Percentiles rank a stretch among this genome's conserved stretches.
These are phyloP conservation scores for Caenorhabditis sinica DNA, from an alignment of 2,888 invertebrate species.

Conservation along the genomic window DNA sequence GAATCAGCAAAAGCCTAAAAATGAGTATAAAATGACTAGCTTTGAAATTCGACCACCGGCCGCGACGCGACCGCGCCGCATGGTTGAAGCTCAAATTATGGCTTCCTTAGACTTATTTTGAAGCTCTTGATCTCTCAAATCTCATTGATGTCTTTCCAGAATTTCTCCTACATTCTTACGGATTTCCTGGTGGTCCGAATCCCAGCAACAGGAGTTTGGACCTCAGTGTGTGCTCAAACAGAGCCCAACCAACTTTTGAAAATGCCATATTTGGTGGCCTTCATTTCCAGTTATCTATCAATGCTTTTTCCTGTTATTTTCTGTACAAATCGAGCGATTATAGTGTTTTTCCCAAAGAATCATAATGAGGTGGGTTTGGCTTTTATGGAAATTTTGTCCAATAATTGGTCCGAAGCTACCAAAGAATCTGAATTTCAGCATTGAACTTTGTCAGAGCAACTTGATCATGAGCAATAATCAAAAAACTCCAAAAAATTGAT, in stretches of 20 bases:
- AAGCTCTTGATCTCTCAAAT: background rate
- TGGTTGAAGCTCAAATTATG: no score
- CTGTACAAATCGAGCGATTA: conserved; percentile 44
- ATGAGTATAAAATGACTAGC: no score
- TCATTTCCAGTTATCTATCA: conserved; percentile 34
- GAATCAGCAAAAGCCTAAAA: no score
- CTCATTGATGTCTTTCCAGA: conserved; percentile 23
- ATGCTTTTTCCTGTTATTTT: conserved; percentile 42
- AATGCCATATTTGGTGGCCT: conserved; percentile 41
- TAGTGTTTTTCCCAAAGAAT: conserved; percentile 46
- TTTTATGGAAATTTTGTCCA: no score
- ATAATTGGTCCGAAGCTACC: no score
- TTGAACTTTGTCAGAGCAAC: no score
- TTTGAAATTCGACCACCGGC: no score
- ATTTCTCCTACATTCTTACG: conserved; percentile 44
- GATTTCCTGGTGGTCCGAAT: conserved; percentile 43
- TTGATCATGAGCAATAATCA: background rate
- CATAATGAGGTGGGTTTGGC: conserved; percentile 22
- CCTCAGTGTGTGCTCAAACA: conserved; percentile 19
- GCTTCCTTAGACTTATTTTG: background rate
- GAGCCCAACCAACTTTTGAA: conserved; percentile 36
- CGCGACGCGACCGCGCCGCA: no score
- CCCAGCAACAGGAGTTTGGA: conserved; percentile 31
- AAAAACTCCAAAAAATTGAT: background rate
- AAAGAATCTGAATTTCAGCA: background rate